Conservation (phyloP, 1,140 invertebrate genomes). For the Mesaphorura yosii region DNA sequence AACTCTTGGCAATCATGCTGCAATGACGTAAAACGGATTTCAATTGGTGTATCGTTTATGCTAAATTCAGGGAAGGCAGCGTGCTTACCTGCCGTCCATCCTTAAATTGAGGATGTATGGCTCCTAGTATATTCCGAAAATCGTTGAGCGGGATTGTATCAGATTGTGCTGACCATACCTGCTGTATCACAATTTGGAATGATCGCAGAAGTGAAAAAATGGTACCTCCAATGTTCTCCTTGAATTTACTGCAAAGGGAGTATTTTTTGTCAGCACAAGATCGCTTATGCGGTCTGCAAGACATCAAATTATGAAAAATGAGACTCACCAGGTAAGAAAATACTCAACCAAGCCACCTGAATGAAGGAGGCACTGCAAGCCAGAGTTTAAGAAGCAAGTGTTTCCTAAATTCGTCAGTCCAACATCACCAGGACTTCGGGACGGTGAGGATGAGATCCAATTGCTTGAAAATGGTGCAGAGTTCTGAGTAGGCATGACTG, state of each 20-base stretch:
- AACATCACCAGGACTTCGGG: constrained; percentile 36
- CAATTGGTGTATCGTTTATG: background rate
- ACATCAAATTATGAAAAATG: constrained; percentile 8
- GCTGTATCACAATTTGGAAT: constrained; percentile 47
- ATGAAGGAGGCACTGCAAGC: constrained; percentile 50
- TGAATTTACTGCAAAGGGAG: background rate
- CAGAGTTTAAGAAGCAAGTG: constrained; percentile 59
- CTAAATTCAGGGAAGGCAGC: background rate
- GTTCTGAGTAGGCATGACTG: background rate
- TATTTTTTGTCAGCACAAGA: too few relatives aligned
- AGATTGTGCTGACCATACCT: constrained; percentile 52
- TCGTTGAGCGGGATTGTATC: constrained; percentile 46
- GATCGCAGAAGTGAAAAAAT: constrained; percentile 27
- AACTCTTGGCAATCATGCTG: constrained; percentile 66
- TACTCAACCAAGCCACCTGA: constrained; percentile 45
- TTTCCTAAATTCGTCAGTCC: constrained; percentile 44
- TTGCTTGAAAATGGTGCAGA: background rate
- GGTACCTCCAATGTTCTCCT: background rate
- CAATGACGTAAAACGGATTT: constrained; percentile 25
- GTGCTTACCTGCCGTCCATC: constrained; percentile 45
- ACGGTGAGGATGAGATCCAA: background rate
- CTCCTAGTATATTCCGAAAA: constrained; percentile 50
- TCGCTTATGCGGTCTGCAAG: constrained; percentile 20
- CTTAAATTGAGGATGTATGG: constrained; percentile 53
- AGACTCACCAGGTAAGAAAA: constrained; percentile 39